A percentile compares a stretch with the other conserved stretches of the same genome.
Evolutionary conservation across 1,140 invertebrate species (phyloP).

Genomic region (Drosophila tristis): DNA sequence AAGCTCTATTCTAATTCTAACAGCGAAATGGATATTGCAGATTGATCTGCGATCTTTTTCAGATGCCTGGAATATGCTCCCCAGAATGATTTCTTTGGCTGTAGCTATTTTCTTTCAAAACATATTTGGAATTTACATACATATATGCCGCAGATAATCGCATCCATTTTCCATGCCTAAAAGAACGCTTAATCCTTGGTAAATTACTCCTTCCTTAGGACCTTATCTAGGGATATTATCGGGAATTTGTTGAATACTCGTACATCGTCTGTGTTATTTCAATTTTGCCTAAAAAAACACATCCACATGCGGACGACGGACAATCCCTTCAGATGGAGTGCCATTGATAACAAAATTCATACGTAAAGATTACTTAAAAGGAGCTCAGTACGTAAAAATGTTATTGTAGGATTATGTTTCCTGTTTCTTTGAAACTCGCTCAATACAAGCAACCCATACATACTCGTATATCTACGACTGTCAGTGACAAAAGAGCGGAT

Average conservation of each 20-base stretch:
- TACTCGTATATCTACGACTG: neutral
- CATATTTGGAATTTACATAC: no score
- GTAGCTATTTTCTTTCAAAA: no score
- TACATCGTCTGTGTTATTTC: slow-evolving; percentile 49
- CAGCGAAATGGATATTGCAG: no score
- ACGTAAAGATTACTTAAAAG: slow-evolving; percentile 73
- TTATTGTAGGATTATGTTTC: slow-evolving; percentile 74
- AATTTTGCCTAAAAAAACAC: slow-evolving; percentile 64
- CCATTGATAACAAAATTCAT: slow-evolving; percentile 75
- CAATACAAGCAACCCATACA: slow-evolving; percentile 25
- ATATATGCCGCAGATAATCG: no score
- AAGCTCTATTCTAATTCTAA: no score
- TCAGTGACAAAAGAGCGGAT: slow-evolving; percentile 51
- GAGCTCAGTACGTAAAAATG: slow-evolving; percentile 65
- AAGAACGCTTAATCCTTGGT: slow-evolving; percentile 15
- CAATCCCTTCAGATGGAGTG: slow-evolving; percentile 41
- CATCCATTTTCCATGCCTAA: neutral
- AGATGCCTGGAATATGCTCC: no score
- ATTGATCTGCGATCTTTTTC: no score
- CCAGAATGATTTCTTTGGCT: no score
- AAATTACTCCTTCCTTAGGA: slow-evolving; percentile 33
- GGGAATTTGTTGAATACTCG: slow-evolving; percentile 46
- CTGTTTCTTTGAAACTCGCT: slow-evolving; percentile 55
- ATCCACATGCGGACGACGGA: slow-evolving; percentile 15
- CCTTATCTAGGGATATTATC: slow-evolving; percentile 49